Percentiles rank a stretch among this genome's conserved stretches.
Conservation (phyloP, 2,113 vertebrate genomes). For the Fregata magnificens region DNA sequence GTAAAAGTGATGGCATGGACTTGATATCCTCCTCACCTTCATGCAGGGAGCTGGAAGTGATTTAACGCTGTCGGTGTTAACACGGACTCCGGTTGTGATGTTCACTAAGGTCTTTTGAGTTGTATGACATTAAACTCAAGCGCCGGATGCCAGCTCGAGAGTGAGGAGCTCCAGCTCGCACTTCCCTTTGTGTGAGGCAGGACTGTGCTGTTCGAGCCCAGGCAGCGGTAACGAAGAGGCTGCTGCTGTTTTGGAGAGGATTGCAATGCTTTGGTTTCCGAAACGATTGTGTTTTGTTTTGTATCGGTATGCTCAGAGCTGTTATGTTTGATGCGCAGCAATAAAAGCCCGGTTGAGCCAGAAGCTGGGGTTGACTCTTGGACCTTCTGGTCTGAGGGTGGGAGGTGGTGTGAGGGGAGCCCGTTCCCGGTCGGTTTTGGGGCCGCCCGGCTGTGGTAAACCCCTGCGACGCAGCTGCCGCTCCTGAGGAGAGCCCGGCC, state of each 20-base stretch:
- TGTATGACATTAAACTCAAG: fast-evolving
- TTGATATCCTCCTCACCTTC: neutral
- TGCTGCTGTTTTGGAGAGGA: neutral
- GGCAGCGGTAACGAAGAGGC: fast-evolving
- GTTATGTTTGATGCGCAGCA: neutral
- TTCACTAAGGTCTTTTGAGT: neutral
- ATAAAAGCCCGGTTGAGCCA: neutral
- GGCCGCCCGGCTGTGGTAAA: neutral
- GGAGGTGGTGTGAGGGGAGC: neutral
- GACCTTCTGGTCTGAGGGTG: neutral
- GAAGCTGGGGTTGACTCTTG: neutral
- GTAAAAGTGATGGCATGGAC: neutral
- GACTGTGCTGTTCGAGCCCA: fast-evolving
- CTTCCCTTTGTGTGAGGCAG: neutral
- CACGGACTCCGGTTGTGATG: neutral
- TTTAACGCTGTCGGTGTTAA: fast-evolving
- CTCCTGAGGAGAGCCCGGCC: neutral
- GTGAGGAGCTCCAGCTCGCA: fast-evolving
- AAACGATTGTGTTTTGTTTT: neutral
- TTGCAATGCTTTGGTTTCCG: neutral
- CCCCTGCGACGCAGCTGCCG: fast-evolving
- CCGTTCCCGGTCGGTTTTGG: no score
- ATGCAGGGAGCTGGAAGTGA: fast-evolving
- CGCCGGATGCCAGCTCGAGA: no score
- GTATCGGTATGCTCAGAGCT: fast-evolving